Conservation (phyloP, 2,797 vertebrate genomes). For the Botia kubotai region DNA sequence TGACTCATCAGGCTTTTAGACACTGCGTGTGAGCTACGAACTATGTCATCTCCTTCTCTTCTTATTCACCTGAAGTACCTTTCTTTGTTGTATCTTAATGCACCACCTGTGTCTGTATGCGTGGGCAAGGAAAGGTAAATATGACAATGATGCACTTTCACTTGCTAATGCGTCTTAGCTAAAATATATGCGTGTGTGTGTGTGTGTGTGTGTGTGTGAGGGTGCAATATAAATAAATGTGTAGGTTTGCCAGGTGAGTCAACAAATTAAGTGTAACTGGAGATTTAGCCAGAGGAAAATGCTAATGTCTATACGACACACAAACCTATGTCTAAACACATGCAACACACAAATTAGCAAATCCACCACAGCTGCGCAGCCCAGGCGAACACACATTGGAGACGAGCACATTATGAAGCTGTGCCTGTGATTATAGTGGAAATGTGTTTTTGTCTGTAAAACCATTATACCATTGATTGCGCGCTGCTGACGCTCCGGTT, state of each 20-base stretch:
- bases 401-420: neutral
- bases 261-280: constrained; percentile 38
- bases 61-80: constrained; percentile 40
- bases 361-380: neutral
- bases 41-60: constrained; percentile 41
- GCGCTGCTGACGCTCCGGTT: constrained; percentile 77
- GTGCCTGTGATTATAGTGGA: constrained; percentile 23
- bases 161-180: neutral
- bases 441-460: constrained; percentile 29
- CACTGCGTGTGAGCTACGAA: constrained; percentile 16
- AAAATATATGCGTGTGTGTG: constrained; percentile 25
- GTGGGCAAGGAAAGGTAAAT: constrained; percentile 8
- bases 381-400: constrained; percentile 5
- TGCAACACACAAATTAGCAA: neutral
- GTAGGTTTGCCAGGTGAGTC: constrained; percentile 35
- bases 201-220: constrained; percentile 3
- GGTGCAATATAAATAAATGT: neutral
- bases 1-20: constrained; percentile 49
- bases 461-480: constrained; percentile 83
- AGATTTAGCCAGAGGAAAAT: constrained; percentile 14
- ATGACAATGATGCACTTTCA: neutral
- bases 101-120: constrained; percentile 42
- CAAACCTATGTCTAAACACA: constrained; percentile 4
- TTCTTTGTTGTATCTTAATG: constrained; percentile 36
- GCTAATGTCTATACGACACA: constrained; percentile 15